Base-by-base conservation (phyloP, 2,888 invertebrate species). In the Tinea pellionella region DNA sequence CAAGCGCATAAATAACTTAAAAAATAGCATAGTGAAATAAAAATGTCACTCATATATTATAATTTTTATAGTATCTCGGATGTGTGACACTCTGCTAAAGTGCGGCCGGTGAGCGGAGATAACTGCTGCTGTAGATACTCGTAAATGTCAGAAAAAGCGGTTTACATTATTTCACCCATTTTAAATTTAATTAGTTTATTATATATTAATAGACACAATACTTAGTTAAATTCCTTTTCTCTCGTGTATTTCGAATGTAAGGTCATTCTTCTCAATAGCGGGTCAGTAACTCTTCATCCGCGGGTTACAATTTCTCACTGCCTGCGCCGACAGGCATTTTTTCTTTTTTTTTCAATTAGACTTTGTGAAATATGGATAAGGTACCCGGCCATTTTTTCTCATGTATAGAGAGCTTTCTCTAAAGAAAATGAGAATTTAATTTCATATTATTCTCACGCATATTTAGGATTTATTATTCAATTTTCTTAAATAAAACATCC, bases 281-380 rank as follows among this genome's bases (percentile, higher is more conserved):
- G n/a, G 2, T 1, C 53, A 24, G 53, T 53, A 53, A 53, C 53
- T 53, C 53, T 53, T 53, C 53, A 53, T 18, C 6, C 53, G 24
- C 53, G 53, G 24, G 53, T 24, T 24, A 18, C 53, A 24, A 53
- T 53, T 53, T 53, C 24, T 53, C 53, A 53, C 53, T 24, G 53
- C 24, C 53, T 13, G 51, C 24, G 41, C 13, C 41, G 12, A 47
- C 47, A 47, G 47, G 47, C 53, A 53, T 53, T 53, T 37, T 53
- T 53, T 53, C 53, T 53, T 53, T 53, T n/a, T n/a, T 30, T 53
- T 53, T 53, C 53, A 53, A 53, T 53, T 53, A 53, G 53, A 53
- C 53, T 53, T 53, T 24, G 53, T 53, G 24, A 53, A 53, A 53
- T 53, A 53, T 53, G 18, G 53, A 53, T 16, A 24, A 53, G 24